Percentiles rank a stretch among this genome's conserved stretches.
phyloP scores from a whole-genome alignment of 2,888 invertebrate species.

The Miltochrista miniata region DNA sequence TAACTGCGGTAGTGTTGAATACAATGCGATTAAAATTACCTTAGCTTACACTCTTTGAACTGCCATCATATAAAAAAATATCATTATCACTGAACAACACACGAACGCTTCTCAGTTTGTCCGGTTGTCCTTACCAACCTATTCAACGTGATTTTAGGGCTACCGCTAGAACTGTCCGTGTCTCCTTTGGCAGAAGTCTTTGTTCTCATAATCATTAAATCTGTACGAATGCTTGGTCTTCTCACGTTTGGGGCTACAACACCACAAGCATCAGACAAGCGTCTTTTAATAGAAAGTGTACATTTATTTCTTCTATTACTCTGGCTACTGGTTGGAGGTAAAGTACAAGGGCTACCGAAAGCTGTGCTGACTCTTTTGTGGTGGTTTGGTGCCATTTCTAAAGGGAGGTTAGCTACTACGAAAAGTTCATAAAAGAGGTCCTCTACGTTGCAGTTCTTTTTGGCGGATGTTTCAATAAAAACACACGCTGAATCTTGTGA shows the following conservation, averaged over 20 bases:
- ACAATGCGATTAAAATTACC: neutral
- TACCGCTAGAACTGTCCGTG: conserved; percentile 83
- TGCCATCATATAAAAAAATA: conserved; percentile 6
- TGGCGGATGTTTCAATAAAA: conserved; percentile 93
- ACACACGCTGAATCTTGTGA: conserved; percentile 90
- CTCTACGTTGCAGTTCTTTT: conserved; percentile 91
- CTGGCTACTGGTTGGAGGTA: conserved; percentile 87
- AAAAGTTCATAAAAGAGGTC: conserved; percentile 94
- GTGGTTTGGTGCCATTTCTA: conserved; percentile 95
- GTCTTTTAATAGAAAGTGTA: conserved; percentile 91
- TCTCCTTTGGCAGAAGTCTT: conserved; percentile 90
- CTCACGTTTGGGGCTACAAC: conserved; percentile 95
- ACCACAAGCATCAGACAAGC: conserved; percentile 94
- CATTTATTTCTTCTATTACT: conserved; percentile 88
- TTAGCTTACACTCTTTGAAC: neutral
- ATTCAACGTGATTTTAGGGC: conserved; percentile 78
- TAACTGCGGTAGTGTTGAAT: neutral
- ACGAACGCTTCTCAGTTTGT: conserved; percentile 74
- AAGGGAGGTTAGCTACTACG: conserved; percentile 90
- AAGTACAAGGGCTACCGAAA: conserved; percentile 90
- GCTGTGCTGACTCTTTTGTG: conserved; percentile 91
- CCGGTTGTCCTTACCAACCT: conserved; percentile 72
- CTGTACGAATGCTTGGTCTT: conserved; percentile 93
- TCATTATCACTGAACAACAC: conserved; percentile 77
- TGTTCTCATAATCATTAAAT: conserved; percentile 93